Conservation (phyloP, 92 coral and sea anemone genomes). For the Zoanthus solanderi region DNA sequence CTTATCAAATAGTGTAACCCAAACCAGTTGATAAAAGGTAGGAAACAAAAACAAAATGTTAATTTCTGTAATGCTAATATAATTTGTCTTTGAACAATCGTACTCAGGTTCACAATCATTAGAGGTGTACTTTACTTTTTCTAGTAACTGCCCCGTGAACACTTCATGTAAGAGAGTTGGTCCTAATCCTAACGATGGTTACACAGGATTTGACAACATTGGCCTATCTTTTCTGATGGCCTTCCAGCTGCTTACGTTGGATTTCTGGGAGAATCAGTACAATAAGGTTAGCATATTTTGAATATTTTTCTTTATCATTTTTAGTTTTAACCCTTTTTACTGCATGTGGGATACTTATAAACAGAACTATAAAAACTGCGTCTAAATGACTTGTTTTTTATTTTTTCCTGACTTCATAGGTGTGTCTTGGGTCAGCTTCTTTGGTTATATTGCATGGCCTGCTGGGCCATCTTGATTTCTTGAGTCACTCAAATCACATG, state of each 20-base stretch:
- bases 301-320: neutral
- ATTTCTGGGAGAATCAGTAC: constrained; percentile 96
- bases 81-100: neutral
- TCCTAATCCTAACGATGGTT: constrained; percentile 85
- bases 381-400: too few species aligned
- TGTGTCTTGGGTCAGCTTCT: too few species aligned
- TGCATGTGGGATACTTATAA: too few species aligned
- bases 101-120: neutral
- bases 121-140: neutral
- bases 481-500: too few species aligned
- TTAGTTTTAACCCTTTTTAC: neutral
- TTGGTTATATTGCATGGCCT: too few species aligned
- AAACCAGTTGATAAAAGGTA: too few species aligned
- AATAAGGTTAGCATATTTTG: constrained; percentile 68
- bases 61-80: too few species aligned
- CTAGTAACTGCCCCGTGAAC: constrained; percentile 65
- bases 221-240: constrained; percentile 91
- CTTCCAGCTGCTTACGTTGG: constrained; percentile 94
- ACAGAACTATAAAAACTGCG: too few species aligned
- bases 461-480: too few species aligned
- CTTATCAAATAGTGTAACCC: too few species aligned
- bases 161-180: constrained; percentile 86
- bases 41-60: too few species aligned
- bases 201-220: constrained; percentile 90
- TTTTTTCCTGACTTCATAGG: too few species aligned